phyloP scores from a whole-genome alignment of 2,797 vertebrate species.

The Danio aesculapii region DNA sequence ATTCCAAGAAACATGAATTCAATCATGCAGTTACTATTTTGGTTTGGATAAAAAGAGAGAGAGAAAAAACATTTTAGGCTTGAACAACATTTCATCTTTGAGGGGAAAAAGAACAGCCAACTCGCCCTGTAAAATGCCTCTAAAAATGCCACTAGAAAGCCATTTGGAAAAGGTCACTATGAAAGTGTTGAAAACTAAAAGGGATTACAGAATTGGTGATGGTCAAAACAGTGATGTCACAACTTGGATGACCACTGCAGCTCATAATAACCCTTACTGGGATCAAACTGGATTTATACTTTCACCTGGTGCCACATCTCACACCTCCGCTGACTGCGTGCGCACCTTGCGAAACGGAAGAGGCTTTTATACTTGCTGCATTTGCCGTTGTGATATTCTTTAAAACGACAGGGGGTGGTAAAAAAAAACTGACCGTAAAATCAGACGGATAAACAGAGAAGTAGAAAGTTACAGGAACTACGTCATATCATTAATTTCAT shows the following conservation, averaged over 20 bases:
- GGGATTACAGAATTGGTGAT: neutral
- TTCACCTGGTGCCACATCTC: too few species aligned
- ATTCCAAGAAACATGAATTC: slow-evolving; percentile 26
- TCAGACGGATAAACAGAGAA: too few species aligned
- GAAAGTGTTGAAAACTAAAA: neutral
- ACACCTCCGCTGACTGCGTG: too few species aligned
- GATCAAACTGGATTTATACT: too few species aligned
- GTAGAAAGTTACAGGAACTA: too few species aligned
- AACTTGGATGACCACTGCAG: neutral
- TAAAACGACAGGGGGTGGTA: too few species aligned
- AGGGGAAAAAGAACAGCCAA: neutral
- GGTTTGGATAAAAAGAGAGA: neutral
- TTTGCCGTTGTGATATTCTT: too few species aligned
- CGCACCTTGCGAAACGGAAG: too few species aligned
- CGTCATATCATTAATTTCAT: too few species aligned
- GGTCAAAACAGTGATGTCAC: neutral
- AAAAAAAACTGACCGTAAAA: too few species aligned
- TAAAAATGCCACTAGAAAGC: slow-evolving; percentile 38
- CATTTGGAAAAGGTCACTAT: slow-evolving; percentile 28
- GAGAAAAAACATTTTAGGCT: neutral
- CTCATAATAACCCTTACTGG: neutral
- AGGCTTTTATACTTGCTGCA: too few species aligned
- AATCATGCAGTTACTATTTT: slow-evolving; percentile 15
- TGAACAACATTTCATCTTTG: slow-evolving; percentile 35
- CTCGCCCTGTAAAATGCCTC: slow-evolving; percentile 25